Conservation (phyloP, 2,888 invertebrate species). For the Drosophila diplacantha region DNA sequence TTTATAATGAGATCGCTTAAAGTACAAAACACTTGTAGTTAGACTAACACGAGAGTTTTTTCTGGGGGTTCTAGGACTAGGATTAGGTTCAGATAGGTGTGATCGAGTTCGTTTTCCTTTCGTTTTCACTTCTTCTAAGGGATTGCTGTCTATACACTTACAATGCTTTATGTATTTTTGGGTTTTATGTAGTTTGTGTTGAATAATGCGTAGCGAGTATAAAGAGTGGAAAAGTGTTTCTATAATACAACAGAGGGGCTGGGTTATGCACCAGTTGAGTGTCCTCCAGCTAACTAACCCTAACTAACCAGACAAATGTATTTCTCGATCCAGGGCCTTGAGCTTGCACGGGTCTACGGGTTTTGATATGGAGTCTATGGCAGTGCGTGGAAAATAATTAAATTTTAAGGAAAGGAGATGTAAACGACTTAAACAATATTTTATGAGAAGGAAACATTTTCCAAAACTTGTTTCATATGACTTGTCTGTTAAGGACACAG, state of each 20-base stretch:
- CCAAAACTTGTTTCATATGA: too few relatives aligned
- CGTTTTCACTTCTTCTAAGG: conserved; percentile 5
- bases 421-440: background rate
- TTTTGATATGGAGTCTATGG: background rate
- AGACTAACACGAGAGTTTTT: conserved; percentile 67
- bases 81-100: conserved; percentile 24
- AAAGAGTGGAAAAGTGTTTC: conserved; percentile 73
- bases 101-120: conserved; percentile 10
- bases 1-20: conserved; percentile 66
- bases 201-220: conserved; percentile 60
- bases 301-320: conserved; percentile 50
- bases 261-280: conserved; percentile 39
- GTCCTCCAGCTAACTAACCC: conserved; percentile 53
- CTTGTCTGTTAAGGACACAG: background rate
- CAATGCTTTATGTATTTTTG: conserved; percentile 31
- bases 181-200: conserved; percentile 28
- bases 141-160: conserved; percentile 64
- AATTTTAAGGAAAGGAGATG: too few relatives aligned
- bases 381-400: background rate
- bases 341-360: conserved; percentile 32
- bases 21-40: conserved; percentile 70
- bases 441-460: background rate
- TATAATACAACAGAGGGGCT: conserved; percentile 71
- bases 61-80: conserved; percentile 26
- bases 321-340: conserved; percentile 16